Conservation (phyloP, 2,113 vertebrate species). For the Perccottus glenii region DNA sequence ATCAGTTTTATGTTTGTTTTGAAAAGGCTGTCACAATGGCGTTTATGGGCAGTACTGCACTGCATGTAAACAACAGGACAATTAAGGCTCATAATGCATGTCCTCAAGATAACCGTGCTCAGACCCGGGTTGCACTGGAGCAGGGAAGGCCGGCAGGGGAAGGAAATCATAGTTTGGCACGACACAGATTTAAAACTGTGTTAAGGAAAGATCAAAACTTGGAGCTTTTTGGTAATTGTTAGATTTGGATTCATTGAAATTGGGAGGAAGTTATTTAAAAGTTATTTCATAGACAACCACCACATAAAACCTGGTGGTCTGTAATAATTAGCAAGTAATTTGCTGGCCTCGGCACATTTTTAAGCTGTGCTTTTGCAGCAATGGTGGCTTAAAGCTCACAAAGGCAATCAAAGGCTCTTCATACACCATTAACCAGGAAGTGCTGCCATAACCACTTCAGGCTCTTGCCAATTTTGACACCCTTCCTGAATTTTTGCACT, state of each 20-base stretch:
- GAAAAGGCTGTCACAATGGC: too few species aligned
- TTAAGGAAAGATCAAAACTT: background rate
- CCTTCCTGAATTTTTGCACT: constrained; percentile 42
- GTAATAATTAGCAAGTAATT: constrained; percentile 71
- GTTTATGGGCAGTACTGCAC: too few species aligned
- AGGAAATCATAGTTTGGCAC: too few species aligned
- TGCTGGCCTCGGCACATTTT: constrained; percentile 71
- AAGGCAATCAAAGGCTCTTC: constrained; percentile 76
- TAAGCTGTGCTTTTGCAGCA: constrained; percentile 64
- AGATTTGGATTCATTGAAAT: constrained; percentile 32
- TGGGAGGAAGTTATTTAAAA: constrained; percentile 56
- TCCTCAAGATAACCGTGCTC: too few species aligned
- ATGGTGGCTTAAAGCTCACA: constrained; percentile 61
- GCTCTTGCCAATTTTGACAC: constrained; percentile 75
- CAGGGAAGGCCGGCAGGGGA: too few species aligned
- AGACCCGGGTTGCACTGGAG: too few species aligned
- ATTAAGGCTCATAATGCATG: too few species aligned
- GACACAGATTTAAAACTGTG: too few species aligned
- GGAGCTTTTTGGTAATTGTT: constrained; percentile 22
- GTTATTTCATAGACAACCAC: constrained; percentile 62
- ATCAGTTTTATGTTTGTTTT: too few species aligned
- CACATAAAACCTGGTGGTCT: constrained; percentile 38
- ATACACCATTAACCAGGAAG: constrained; percentile 81
- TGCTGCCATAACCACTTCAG: constrained; percentile 66
- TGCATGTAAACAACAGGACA: too few species aligned